Evolutionary conservation across 2,113 vertebrate genomes (phyloP).

Genomic region (Brienomyrus brachyistius): DNA sequence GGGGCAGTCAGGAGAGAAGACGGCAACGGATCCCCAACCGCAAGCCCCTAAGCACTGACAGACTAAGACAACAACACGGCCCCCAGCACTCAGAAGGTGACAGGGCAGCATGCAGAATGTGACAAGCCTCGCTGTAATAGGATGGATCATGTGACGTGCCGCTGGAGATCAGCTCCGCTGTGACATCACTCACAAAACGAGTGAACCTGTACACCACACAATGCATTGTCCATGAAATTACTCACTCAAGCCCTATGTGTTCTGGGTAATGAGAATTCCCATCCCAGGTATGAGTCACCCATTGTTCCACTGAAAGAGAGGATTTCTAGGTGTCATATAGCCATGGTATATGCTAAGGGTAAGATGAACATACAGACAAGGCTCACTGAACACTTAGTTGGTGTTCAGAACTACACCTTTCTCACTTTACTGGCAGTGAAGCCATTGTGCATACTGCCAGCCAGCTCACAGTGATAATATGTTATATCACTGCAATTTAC

Average conservation of each 20-base stretch:
- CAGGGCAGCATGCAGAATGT: neutral
- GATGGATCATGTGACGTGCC: neutral
- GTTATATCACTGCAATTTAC: neutral
- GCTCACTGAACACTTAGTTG: neutral
- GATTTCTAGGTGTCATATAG: conserved; percentile 6
- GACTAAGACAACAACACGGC: too few relatives aligned
- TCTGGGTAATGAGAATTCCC: neutral
- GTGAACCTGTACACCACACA: neutral
- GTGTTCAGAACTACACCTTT: neutral
- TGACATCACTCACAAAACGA: neutral
- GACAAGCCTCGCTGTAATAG: neutral
- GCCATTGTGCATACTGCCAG: neutral
- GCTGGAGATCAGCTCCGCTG: neutral
- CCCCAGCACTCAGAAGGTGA: neutral
- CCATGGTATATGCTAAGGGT: neutral
- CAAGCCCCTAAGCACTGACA: neutral
- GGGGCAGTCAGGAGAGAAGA: too few relatives aligned
- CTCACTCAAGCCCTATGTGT: neutral
- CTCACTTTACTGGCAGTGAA: neutral
- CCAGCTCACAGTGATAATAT: neutral
- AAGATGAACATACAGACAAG: neutral
- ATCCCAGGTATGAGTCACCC: conserved; percentile 14
- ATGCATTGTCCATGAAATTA: neutral
- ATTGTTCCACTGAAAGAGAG: neutral
- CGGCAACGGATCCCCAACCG: conserved; percentile 31